Base-by-base conservation (phyloP, 2,888 invertebrate genomes). In the Tridacna gigas region DNA sequence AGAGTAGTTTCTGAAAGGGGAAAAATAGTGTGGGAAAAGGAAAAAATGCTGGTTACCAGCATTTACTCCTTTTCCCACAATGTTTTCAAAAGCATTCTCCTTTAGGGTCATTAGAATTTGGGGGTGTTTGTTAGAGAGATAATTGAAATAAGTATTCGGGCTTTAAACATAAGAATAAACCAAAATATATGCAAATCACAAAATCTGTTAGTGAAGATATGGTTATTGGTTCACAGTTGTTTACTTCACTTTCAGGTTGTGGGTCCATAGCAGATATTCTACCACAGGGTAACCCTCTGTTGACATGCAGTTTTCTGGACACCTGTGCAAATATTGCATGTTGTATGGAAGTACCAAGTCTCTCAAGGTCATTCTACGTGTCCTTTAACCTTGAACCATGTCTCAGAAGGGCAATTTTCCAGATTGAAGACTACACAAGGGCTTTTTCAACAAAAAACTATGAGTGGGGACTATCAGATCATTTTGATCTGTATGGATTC, bases 241-340 rank as follows among this genome's bases (percentile, higher is more conserved):
- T 37, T 37, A 63, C 15, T 67, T 26, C 25, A 26, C 18, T 71
- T 71, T 71, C 76, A 81, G 81, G 61, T 1, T 81, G 81, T 73
- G n/a, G 5, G 22, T 26, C 15, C 28, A 60, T 22, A 26, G 67
- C 9, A 22, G 20, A 66, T 28, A 13, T 25, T 51, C 87, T 37
- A 51, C 80, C 20, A 56, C 13, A n/a, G 5, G 13, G 26, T 22
- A 63, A 13, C 63, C 63, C 63, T 63, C n/a, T 63, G 26, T 13
- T 71, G n/a, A n/a, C 15, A n/a, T 71, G 71, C 13, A 71, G 71
- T 22, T 71, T 51, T 71, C 51, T 71, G 51, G 28, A 71, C 28
- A 71, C 83, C 0, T 89, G 89, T 82, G 82, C 84, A 13, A 77
- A 74, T 22, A 67, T 89, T 13, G 66, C 77, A 26, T 89, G 89